These are phyloP conservation scores for Mus spretus DNA, from an alignment of 2,797 vertebrate species.

Conservation along the genomic window DNA sequence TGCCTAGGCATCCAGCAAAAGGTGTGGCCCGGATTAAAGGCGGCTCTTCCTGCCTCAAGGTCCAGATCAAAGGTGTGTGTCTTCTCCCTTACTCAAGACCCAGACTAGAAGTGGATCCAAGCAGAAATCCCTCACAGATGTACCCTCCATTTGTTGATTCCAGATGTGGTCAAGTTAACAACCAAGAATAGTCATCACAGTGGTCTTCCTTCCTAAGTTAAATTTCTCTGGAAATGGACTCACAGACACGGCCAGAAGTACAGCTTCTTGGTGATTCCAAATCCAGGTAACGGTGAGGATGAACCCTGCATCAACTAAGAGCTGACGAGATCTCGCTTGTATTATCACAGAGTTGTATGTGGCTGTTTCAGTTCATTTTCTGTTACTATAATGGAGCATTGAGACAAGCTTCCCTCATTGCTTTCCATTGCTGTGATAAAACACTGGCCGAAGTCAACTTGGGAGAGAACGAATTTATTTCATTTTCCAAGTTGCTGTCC, in stretches of 20 bases:
- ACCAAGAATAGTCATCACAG: background rate
- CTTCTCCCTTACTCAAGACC: background rate
- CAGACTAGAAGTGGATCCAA: background rate
- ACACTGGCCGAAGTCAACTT: background rate
- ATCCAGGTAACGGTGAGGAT: background rate
- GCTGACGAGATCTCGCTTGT: background rate
- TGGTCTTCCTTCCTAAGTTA: background rate
- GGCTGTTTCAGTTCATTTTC: background rate
- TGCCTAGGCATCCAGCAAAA: background rate
- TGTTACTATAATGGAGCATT: background rate
- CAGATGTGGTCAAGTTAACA: background rate
- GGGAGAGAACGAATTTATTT: background rate
- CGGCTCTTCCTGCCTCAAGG: background rate
- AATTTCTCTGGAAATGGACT: background rate
- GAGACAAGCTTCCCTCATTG: background rate
- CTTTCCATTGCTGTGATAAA: background rate
- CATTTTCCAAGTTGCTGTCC: background rate
- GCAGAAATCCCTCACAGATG: background rate
- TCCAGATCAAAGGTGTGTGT: background rate
- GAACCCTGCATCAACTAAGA: no score
- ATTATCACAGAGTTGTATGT: rapidly evolving
- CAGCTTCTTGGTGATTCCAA: background rate
- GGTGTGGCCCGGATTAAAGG: background rate
- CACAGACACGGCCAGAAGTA: background rate
- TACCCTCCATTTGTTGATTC: background rate